phyloP scores from a whole-genome alignment of 2,797 vertebrate species.

The Artibeus lituratus region DNA sequence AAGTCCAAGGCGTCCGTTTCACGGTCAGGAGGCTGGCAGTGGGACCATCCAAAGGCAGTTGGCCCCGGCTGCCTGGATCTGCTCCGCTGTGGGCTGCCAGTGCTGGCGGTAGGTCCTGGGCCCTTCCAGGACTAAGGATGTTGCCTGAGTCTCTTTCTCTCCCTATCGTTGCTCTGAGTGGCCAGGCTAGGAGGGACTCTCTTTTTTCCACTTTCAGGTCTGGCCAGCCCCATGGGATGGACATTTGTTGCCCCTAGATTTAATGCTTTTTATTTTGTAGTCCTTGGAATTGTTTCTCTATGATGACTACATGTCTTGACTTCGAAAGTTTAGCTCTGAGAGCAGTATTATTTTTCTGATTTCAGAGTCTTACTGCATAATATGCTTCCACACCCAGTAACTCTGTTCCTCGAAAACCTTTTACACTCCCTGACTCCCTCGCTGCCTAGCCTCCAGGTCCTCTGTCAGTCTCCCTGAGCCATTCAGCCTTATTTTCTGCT shows the following conservation, averaged over 20 bases:
- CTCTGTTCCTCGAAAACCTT: background rate
- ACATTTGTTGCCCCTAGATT: background rate
- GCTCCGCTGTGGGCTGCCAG: background rate
- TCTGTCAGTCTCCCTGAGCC: background rate
- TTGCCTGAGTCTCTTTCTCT: background rate
- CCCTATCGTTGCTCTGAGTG: background rate
- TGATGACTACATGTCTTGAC: background rate
- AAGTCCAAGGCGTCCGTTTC: background rate
- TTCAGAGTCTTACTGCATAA: background rate
- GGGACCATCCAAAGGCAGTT: background rate
- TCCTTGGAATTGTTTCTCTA: background rate
- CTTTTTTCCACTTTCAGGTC: background rate
- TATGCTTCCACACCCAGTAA: background rate
- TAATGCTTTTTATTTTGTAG: background rate
- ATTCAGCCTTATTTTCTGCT: background rate
- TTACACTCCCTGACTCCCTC: background rate
- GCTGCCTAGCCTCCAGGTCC: background rate
- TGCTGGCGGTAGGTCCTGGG: background rate
- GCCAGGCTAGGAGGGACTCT: background rate
- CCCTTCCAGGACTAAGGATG: background rate
- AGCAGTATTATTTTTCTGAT: background rate
- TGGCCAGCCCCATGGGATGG: background rate
- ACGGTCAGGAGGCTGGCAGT: background rate
- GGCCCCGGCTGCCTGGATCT: background rate
- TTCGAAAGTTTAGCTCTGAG: background rate